phyloP scores from a whole-genome alignment of 92 coral and sea anemone species.

The Paragorgia papillata region DNA sequence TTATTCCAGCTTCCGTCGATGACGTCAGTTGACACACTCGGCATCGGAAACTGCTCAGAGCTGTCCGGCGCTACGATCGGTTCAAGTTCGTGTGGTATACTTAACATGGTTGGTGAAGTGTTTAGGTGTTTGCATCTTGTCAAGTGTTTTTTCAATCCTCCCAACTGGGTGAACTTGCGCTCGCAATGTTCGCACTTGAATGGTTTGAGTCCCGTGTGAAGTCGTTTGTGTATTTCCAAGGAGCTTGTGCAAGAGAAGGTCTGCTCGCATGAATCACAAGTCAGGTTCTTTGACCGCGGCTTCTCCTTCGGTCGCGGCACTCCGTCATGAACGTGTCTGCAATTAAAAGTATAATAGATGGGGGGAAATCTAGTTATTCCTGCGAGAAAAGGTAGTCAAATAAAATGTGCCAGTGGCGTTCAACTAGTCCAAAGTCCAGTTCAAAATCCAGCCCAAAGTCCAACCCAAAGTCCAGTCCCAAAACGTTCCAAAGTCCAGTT shows the following conservation, averaged over 20 bases:
- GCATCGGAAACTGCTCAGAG: neutral
- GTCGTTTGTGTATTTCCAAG: conserved; percentile 14
- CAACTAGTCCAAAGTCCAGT: too few species aligned
- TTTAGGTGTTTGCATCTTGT: conserved; percentile 12
- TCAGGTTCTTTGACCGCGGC: conserved; percentile 1
- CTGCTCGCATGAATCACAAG: conserved; percentile 15
- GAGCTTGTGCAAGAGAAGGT: neutral
- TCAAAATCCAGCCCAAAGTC: too few species aligned
- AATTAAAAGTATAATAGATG: neutral
- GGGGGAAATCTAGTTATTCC: neutral
- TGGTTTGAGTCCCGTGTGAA: conserved; percentile 9
- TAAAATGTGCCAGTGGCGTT: too few species aligned
- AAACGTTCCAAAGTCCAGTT: too few species aligned
- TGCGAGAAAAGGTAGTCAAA: neutral
- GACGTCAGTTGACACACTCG: neutral
- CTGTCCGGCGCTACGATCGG: neutral
- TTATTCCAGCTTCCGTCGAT: too few species aligned
- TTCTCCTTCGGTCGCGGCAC: conserved; percentile 21
- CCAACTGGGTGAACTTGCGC: conserved; percentile 8
- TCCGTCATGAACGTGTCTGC: conserved; percentile 21
- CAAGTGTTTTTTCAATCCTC: conserved; percentile 26
- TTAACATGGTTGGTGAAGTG: too few species aligned
- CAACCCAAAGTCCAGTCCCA: too few species aligned
- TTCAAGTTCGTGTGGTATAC: neutral
- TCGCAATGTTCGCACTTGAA: conserved; percentile 31